phyloP scores from a whole-genome alignment of 37 sponge, comb jelly and placozoan species.

The Corticium candelabrum region DNA sequence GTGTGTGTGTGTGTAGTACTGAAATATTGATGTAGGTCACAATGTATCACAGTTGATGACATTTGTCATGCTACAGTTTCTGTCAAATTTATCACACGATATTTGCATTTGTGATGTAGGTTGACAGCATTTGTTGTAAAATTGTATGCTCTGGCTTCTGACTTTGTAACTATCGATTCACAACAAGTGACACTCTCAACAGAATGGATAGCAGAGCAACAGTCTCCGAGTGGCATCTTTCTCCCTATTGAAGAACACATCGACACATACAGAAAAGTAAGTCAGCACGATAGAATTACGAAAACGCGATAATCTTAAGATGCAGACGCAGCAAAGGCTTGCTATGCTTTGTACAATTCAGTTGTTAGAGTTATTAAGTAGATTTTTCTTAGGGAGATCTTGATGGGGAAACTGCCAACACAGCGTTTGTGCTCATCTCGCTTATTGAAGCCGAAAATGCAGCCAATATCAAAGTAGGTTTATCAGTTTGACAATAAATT shows the following conservation, averaged over 20 bases:
- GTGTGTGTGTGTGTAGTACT: too few species aligned
- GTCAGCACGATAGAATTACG: too few species aligned
- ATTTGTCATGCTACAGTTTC: too few species aligned
- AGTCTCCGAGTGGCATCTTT: background rate
- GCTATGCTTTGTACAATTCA: too few species aligned
- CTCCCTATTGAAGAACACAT: background rate
- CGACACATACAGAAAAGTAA: background rate
- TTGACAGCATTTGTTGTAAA: slow-evolving; percentile 24
- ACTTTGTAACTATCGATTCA: background rate
- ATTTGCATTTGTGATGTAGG: background rate
- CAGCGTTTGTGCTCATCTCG: background rate
- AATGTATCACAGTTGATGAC: too few species aligned
- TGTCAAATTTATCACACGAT: background rate
- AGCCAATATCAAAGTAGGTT: too few species aligned
- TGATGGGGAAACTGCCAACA: background rate
- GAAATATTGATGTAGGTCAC: too few species aligned
- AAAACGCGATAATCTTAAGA: too few species aligned
- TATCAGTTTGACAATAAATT: too few species aligned
- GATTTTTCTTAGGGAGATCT: background rate
- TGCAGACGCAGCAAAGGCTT: too few species aligned
- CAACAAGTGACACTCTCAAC: background rate
- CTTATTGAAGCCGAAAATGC: slow-evolving; percentile 3
- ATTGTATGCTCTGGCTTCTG: background rate
- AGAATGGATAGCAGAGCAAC: background rate
- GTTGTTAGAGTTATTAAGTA: too few species aligned